A percentile compares a stretch with the other conserved stretches of the same genome.
Conservation (phyloP, 2,113 vertebrate species). For the Glaucomys volans region DNA sequence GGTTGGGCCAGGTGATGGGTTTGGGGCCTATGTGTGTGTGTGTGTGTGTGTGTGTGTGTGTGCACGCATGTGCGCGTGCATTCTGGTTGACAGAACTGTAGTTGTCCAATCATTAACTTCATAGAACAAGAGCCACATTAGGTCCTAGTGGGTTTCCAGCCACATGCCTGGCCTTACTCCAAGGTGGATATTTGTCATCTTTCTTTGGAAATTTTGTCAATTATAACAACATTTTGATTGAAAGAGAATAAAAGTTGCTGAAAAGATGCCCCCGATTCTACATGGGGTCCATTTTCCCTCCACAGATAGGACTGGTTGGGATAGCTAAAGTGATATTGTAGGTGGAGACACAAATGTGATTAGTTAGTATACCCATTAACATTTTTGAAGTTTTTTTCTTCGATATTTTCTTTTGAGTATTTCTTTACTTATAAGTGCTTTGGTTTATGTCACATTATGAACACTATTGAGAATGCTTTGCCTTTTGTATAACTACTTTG, state of each 20-base stretch:
- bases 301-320: background rate
- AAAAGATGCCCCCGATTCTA: background rate
- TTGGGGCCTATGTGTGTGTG: no score
- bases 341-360: background rate
- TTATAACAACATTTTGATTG: background rate
- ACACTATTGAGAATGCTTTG: background rate
- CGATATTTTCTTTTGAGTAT: background rate
- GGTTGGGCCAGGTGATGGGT: background rate
- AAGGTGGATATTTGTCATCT: background rate
- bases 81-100: background rate
- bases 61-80: background rate
- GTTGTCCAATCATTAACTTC: background rate
- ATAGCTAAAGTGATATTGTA: background rate
- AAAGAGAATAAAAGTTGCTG: slow-evolving; percentile 28
- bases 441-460: background rate
- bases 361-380: background rate
- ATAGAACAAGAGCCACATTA: background rate
- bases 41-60: background rate
- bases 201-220: background rate
- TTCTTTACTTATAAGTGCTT: background rate
- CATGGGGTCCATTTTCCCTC: background rate
- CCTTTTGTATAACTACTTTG: background rate
- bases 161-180: background rate
- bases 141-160: background rate
- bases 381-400: slow-evolving; percentile 35